These are phyloP conservation scores for Drosophila ercepeae DNA, from an alignment of 1,140 invertebrate species.

Conservation along the genomic window DNA sequence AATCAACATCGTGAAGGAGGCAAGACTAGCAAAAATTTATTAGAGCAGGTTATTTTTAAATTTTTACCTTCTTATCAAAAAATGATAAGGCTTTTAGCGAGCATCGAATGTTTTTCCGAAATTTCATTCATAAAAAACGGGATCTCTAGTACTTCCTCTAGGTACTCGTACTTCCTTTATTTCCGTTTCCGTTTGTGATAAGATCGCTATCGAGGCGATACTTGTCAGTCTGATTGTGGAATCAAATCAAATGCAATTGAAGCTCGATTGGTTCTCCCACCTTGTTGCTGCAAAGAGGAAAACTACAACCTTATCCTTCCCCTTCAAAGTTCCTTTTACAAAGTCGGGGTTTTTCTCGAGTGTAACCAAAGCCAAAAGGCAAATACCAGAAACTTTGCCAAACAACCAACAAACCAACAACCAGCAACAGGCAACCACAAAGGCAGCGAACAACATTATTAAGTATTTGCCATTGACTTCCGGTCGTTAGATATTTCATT, in stretches of 20 bases:
- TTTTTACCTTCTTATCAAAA: slow-evolving; percentile 35
- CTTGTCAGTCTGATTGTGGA: slow-evolving; percentile 40
- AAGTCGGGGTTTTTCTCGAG: slow-evolving; percentile 2
- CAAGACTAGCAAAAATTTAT: slow-evolving; percentile 59
- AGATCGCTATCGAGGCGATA: slow-evolving; percentile 35
- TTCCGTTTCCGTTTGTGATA: slow-evolving; percentile 37
- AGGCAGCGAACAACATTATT: slow-evolving; percentile 74
- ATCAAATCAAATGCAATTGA: slow-evolving; percentile 45
- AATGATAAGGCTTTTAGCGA: neutral
- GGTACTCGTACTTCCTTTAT: slow-evolving; percentile 22
- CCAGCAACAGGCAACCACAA: slow-evolving; percentile 51
- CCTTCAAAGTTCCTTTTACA: no score
- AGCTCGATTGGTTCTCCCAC: slow-evolving; percentile 10
- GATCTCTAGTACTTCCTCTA: slow-evolving; percentile 4
- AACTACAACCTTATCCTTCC: neutral
- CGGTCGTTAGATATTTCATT: slow-evolving; percentile 82
- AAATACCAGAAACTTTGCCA: slow-evolving; percentile 18
- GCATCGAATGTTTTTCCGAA: neutral
- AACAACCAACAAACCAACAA: slow-evolving; percentile 36
- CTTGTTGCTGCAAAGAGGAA: slow-evolving; percentile 26
- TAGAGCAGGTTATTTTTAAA: slow-evolving; percentile 71
- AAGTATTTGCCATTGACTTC: slow-evolving; percentile 81
- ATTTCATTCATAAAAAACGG: slow-evolving; percentile 37
- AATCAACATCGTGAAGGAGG: slow-evolving; percentile 25
- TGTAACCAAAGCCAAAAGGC: slow-evolving; percentile 38